Evolutionary conservation across 2,113 vertebrate genomes (phyloP), one percentile per base, ranked within the genome.

Genomic region (Sylvietta virens): DNA sequence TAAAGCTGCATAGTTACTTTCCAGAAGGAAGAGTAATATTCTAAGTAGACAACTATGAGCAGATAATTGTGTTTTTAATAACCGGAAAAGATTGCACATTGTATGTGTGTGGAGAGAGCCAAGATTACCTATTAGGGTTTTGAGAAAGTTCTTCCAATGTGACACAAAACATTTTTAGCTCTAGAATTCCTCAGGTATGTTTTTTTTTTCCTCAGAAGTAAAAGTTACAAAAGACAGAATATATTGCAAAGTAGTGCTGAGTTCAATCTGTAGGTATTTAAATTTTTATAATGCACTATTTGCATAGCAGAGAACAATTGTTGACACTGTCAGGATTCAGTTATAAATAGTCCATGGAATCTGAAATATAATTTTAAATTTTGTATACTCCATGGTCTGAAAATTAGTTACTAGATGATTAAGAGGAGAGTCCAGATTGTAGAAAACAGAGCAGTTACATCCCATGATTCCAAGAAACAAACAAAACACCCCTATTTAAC

Each of bases 31-130:
- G 3, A 1, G 3, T 24, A 48, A 33, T 48, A 73, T 23, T 35
- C 47, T 60, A 88, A 78, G 47, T 15, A 78, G n/a, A 27, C 2
- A 39, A 23, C 4, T 1, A 5, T 5, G 8, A 78, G 20, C 35
- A 28, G 11, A 73, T 28, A 58, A 85, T n/a, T 37, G 3, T 2
- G 3, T 21, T 78, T 69, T 23, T n/a, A 92, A 62, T 47, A 62
- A 44, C 30, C 3, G 1, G 4, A 74, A 53, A 58, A 70, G 50
- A 31, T 18, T 3, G 0, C 15, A 37, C 7, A 1, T 9, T 44
- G 4, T 62, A 33, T n/a, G 3, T n/a, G 48, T 71, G 65, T 40
- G 26, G 19, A 81, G 6, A 28, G 13, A 76, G 39, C 4, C 8
- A 54, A 64, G 21, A 48, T 42, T 42, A 35, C 2, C 7, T 39